Evolutionary conservation across 2,888 invertebrate species (phyloP).

Genomic region (Endomychus coccineus): DNA sequence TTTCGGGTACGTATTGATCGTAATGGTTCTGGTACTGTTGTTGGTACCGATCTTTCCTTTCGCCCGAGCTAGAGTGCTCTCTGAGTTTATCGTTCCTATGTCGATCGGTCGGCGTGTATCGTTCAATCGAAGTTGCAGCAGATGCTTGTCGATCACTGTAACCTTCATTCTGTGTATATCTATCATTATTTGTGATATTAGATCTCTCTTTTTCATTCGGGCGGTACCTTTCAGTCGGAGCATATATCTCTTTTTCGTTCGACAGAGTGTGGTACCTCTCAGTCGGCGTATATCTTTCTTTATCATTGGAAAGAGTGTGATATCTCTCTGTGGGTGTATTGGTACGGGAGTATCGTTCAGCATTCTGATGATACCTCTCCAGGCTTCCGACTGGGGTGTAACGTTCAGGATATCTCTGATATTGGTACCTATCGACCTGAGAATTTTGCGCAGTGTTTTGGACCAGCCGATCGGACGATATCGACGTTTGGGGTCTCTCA

Average conservation of each 20-base stretch:
- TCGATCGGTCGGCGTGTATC: conserved; percentile 34
- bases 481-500: conserved; percentile 46
- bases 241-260: conserved; percentile 41
- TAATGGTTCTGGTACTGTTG: conserved; percentile 8
- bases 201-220: conserved; percentile 18
- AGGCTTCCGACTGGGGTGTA: conserved; percentile 34
- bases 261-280: conserved; percentile 39
- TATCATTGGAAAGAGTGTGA: conserved; percentile 23
- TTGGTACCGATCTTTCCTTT: conserved; percentile 22
- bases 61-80: conserved; percentile 30
- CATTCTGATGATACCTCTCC: conserved; percentile 36
- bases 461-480: conserved; percentile 39
- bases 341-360: conserved; percentile 36
- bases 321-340: conserved; percentile 29
- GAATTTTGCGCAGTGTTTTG: conserved; percentile 23
- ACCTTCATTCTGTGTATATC: conserved; percentile 32
- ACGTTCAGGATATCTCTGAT: conserved; percentile 31
- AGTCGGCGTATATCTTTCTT: conserved; percentile 31
- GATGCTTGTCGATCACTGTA: conserved; percentile 26
- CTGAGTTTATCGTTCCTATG: conserved; percentile 29
- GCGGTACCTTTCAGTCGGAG: conserved; percentile 43
- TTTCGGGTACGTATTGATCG: conserved; percentile 27
- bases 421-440: conserved; percentile 40
- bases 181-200: conserved; percentile 31
- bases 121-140: neutral